These are phyloP conservation scores for Gorsachius magnificus DNA, from an alignment of 2,797 vertebrate genomes.

Conservation along the genomic window DNA sequence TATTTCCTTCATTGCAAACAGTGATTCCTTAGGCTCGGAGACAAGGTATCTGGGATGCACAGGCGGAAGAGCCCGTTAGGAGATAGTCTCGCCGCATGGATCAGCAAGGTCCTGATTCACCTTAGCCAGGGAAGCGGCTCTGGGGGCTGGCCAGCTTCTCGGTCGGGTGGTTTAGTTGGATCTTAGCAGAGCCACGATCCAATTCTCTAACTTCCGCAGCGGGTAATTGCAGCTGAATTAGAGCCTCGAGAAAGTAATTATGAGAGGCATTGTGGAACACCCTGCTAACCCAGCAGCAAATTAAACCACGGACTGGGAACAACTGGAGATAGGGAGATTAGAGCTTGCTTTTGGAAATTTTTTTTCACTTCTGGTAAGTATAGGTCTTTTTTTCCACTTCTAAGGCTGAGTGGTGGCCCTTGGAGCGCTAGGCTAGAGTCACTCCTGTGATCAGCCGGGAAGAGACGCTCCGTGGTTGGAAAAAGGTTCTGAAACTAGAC, in stretches of 20 bases:
- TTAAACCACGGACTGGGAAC: conserved; percentile 53
- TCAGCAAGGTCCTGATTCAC: not conserved
- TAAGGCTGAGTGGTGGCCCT: not conserved
- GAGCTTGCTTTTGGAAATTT: not conserved
- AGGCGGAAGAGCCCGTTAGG: not conserved
- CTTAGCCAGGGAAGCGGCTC: not conserved
- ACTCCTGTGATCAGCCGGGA: not conserved
- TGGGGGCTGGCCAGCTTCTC: conserved; percentile 20
- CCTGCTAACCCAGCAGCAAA: conserved; percentile 67
- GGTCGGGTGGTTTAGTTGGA: not conserved
- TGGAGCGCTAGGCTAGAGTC: not conserved
- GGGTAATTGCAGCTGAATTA: conserved; percentile 67
- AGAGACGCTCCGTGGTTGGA: not conserved
- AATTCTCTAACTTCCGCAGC: conserved; percentile 43
- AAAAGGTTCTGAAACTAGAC: not conserved
- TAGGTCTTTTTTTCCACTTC: not conserved
- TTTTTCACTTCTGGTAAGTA: not conserved
- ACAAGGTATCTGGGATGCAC: not conserved
- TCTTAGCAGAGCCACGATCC: conserved; percentile 22
- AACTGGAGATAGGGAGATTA: conserved; percentile 47
- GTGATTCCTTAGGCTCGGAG: not conserved
- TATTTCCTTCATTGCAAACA: conserved; percentile 21
- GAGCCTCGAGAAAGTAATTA: conserved; percentile 57
- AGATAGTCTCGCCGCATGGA: not conserved
- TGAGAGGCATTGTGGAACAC: conserved; percentile 55